These are phyloP conservation scores for Archivesica marissinica DNA, from an alignment of 1,140 invertebrate genomes.

Conservation along the genomic window DNA sequence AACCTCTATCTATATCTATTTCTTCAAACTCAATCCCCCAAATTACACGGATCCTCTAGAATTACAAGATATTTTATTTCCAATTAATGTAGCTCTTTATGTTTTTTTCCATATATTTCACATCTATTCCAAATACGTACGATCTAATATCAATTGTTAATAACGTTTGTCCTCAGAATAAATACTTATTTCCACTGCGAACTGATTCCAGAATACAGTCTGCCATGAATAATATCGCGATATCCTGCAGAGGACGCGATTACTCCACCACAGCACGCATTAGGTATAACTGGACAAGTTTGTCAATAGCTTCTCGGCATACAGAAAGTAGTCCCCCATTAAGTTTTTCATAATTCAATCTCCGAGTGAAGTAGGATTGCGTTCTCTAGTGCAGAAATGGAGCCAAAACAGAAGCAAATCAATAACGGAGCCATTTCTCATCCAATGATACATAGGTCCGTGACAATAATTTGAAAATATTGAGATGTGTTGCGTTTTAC, in stretches of 20 bases:
- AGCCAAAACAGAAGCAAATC: background rate
- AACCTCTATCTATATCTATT: no score
- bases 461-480: background rate
- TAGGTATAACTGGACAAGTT: slow-evolving; percentile 11
- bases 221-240: slow-evolving; percentile 20
- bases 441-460: background rate
- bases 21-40: no score
- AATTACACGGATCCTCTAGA: no score
- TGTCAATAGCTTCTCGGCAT: slow-evolving; percentile 10
- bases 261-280: background rate
- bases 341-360: slow-evolving; percentile 33
- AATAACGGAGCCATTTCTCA: background rate
- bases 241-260: background rate
- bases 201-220: slow-evolving; percentile 17
- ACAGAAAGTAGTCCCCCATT: slow-evolving; percentile 11
- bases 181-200: no score
- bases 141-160: no score
- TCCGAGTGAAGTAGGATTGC: background rate
- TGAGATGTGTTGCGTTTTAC: background rate
- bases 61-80: no score
- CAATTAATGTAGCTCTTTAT: no score
- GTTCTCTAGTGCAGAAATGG: background rate
- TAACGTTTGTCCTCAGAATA: no score
- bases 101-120: no score
- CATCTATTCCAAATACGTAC: no score